These are phyloP conservation scores for Drosophila ironensis DNA, from an alignment of 1,140 invertebrate genomes.

Conservation along the genomic window DNA sequence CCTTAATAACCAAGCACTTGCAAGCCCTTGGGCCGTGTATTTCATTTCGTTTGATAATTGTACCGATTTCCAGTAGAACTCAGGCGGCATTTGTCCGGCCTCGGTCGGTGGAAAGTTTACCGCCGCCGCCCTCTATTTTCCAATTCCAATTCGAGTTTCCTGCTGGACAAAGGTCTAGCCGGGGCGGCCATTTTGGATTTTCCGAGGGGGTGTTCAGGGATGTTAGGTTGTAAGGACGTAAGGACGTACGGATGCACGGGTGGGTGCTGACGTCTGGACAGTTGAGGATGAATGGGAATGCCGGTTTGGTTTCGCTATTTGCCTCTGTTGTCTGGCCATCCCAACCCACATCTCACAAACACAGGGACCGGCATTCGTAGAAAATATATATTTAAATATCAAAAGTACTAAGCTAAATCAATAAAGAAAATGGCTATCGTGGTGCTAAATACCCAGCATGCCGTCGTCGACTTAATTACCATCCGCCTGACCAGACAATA, in stretches of 20 bases:
- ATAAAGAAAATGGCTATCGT: too few species aligned
- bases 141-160: conserved; percentile 23
- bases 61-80: not conserved
- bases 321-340: conserved; percentile 4
- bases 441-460: too few species aligned
- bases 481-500: too few species aligned
- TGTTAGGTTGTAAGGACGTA: not conserved
- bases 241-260: not conserved
- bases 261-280: conserved; percentile 8
- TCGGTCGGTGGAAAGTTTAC: conserved; percentile 15
- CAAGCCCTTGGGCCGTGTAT: not conserved
- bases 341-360: too few species aligned
- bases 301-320: conserved; percentile 6
- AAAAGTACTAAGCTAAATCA: too few species aligned
- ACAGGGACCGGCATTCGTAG: too few species aligned
- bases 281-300: not conserved
- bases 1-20: not conserved
- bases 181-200: conserved; percentile 59
- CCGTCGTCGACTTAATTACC: too few species aligned
- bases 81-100: conserved; percentile 6
- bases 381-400: too few species aligned
- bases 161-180: conserved; percentile 44
- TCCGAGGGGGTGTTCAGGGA: not conserved
- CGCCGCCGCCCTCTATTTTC: not conserved
- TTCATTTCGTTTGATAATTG: not conserved